phyloP scores from a whole-genome alignment of 2,888 invertebrate species.

The Sesia apiformis region DNA sequence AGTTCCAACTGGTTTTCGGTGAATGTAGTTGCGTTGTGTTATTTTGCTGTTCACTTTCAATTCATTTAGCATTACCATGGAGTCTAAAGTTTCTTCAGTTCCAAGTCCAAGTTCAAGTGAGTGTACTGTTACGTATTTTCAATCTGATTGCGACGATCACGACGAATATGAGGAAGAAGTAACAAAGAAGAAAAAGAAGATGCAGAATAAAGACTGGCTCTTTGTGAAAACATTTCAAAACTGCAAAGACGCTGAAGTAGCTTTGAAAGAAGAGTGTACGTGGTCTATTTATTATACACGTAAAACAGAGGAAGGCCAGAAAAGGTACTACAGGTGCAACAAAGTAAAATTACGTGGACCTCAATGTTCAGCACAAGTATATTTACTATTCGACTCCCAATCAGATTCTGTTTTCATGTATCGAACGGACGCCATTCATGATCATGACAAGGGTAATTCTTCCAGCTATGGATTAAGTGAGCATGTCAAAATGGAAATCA shows the following conservation, averaged over 20 bases:
- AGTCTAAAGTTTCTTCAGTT: too few relatives aligned
- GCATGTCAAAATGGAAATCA: conserved; percentile 9
- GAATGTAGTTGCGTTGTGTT: too few relatives aligned
- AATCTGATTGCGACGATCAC: too few relatives aligned
- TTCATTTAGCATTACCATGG: too few relatives aligned
- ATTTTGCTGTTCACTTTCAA: too few relatives aligned
- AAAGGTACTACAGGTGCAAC: conserved; percentile 12
- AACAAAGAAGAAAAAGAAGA: conserved; percentile 10
- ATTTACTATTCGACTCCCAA: conserved; percentile 8
- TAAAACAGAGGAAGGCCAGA: conserved; percentile 7
- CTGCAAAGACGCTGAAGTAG: conserved; percentile 5
- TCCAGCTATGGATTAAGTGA: conserved; percentile 8
- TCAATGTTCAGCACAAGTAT: conserved; percentile 11
- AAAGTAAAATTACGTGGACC: conserved; percentile 9
- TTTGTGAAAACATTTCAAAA: conserved; percentile 11
- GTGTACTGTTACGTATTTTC: too few relatives aligned
- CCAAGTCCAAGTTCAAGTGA: too few relatives aligned
- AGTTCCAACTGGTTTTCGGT: too few relatives aligned
- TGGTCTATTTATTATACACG: conserved; percentile 9
- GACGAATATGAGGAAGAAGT: conserved; percentile 2
- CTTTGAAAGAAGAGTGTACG: conserved; percentile 9
- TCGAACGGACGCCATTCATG: conserved; percentile 12
- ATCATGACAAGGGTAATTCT: conserved; percentile 7
- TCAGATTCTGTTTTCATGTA: conserved; percentile 10
- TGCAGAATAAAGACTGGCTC: conserved; percentile 9